These are phyloP conservation scores for Cyrtonyx montezumae DNA, from an alignment of 2,113 vertebrate species.

Conservation along the genomic window DNA sequence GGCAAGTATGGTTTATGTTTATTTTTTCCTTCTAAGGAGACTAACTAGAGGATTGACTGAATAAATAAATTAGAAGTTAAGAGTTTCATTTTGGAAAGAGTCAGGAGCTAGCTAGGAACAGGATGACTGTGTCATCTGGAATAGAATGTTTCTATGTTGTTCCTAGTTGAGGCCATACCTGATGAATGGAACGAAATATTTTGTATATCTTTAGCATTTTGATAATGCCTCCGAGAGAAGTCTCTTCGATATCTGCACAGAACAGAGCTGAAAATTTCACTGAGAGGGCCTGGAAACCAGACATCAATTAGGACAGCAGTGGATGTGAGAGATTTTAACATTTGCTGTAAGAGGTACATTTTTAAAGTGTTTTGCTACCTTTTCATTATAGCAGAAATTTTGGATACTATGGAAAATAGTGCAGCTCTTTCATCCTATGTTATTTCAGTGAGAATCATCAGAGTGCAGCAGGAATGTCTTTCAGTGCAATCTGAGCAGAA, in stretches of 20 bases:
- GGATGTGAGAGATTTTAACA: not conserved
- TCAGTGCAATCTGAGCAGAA: not conserved
- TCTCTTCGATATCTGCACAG: not conserved
- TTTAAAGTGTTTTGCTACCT: not conserved
- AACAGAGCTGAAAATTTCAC: not conserved
- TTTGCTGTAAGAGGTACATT: not conserved
- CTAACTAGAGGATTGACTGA: not conserved
- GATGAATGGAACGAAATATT: not conserved
- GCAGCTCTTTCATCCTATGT: not conserved
- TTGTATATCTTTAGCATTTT: not conserved
- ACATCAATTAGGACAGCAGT: not conserved
- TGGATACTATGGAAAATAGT: not conserved
- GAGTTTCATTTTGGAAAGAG: not conserved
- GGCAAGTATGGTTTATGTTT: not conserved
- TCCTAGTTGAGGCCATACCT: not conserved
- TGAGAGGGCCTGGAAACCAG: not conserved
- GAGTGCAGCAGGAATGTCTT: not conserved
- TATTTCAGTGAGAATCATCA: not conserved
- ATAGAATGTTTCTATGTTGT: not conserved
- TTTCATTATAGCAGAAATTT: not conserved
- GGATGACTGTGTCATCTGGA: not conserved
- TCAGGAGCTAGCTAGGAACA: not conserved
- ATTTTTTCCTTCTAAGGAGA: not conserved
- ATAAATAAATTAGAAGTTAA: conserved; percentile 23
- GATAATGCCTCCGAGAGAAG: not conserved